These are phyloP conservation scores for Tenebrosternarchus preto DNA, from an alignment of 2,113 vertebrate genomes.

Conservation along the genomic window DNA sequence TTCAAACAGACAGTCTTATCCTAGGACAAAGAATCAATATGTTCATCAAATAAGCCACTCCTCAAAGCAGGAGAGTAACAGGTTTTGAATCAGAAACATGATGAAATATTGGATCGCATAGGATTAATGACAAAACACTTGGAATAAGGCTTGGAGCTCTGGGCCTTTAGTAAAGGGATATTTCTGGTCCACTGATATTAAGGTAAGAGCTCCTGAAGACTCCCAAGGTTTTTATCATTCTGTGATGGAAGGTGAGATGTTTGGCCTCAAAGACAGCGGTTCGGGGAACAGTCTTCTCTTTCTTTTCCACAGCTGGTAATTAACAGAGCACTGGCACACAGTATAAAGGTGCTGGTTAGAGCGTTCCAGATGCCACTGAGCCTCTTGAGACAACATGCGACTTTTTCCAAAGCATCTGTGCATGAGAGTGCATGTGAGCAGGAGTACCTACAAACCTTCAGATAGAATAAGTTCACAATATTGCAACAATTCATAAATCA, in stretches of 20 bases:
- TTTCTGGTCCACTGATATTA: neutral
- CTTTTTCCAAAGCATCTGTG: constrained; percentile 33
- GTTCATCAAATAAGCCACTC: neutral
- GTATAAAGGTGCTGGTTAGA: neutral
- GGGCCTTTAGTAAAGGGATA: neutral
- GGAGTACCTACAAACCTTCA: neutral
- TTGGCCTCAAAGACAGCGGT: constrained; percentile 17
- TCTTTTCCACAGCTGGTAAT: constrained; percentile 40
- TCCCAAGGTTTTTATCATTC: neutral
- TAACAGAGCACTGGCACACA: constrained; percentile 28
- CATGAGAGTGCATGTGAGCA: neutral
- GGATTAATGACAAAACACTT: neutral
- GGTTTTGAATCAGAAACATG: neutral
- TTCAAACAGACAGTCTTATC: neutral
- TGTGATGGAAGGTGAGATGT: constrained; percentile 10
- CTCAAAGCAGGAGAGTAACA: neutral
- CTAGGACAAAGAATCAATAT: neutral
- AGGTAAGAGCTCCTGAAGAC: neutral
- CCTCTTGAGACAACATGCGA: constrained; percentile 36
- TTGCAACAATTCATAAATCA: neutral
- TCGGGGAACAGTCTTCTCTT: constrained; percentile 16
- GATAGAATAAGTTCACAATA: neutral
- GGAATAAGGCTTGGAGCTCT: neutral
- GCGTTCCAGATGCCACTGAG: constrained; percentile 38
- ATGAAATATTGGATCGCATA: neutral